Evolutionary conservation across 1,140 invertebrate species (phyloP).

Genomic region (Trichonephila inaurata): DNA sequence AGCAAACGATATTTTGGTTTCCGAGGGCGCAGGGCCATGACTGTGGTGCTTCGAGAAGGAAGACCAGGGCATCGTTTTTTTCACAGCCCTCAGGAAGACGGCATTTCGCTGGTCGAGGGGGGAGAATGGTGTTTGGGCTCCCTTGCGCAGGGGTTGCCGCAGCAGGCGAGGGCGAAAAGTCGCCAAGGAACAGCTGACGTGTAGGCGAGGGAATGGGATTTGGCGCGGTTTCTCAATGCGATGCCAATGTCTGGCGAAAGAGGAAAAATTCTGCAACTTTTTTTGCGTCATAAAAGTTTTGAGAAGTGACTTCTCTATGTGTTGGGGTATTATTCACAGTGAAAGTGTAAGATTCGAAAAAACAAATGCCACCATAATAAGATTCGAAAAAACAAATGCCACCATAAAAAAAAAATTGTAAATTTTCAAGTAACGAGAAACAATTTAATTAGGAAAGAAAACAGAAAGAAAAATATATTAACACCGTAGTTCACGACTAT

Average conservation of each 20-base stretch:
- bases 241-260: not conserved
- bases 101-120: conserved; percentile 31
- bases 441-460: no score
- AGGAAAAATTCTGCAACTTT: not conserved
- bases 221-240: not conserved
- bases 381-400: no score
- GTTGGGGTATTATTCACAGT: no score
- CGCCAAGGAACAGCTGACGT: conserved; percentile 36
- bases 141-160: conserved; percentile 3
- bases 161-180: conserved; percentile 5
- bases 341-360: no score
- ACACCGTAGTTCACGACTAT: no score
- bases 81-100: conserved; percentile 1
- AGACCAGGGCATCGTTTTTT: conserved; percentile 29
- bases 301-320: no score
- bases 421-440: no score
- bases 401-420: no score
- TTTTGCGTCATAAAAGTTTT: no score
- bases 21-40: conserved; percentile 31
- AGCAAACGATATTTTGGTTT: conserved; percentile 12
- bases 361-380: no score
- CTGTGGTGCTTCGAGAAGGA: not conserved
- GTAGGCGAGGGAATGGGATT: not conserved
- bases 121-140: conserved; percentile 41
- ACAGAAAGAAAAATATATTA: no score